These are phyloP conservation scores for Apostichopus leukothele DNA, from an alignment of 53 echinoderm and acorn worm genomes.

Conservation along the genomic window DNA sequence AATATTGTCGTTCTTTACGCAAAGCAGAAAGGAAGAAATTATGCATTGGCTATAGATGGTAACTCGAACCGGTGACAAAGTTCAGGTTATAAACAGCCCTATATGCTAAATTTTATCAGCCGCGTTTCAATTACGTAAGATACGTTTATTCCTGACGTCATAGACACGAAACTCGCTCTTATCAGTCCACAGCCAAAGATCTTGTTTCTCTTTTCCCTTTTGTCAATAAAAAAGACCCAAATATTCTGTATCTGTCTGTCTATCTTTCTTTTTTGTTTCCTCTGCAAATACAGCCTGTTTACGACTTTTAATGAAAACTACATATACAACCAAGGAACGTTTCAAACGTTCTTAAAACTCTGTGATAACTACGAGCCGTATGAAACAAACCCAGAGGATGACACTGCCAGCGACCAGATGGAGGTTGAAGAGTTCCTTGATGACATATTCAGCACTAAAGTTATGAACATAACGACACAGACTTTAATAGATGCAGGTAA, in stretches of 20 bases:
- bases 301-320: neutral
- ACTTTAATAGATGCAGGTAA: conserved; percentile 62
- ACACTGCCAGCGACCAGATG: conserved; percentile 31
- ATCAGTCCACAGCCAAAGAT: no score
- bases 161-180: no score
- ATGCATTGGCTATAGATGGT: no score
- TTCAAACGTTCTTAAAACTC: conserved; percentile 56
- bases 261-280: neutral
- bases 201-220: neutral
- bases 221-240: neutral
- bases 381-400: conserved; percentile 51
- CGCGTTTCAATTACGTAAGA: no score
- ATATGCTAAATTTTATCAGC: no score
- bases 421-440: conserved; percentile 71
- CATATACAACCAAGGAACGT: conserved; percentile 50
- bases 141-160: no score
- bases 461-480: conserved; percentile 62
- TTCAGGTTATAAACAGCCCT: no score
- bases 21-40: no score
- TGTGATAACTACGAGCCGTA: conserved; percentile 70
- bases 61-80: no score
- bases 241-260: neutral
- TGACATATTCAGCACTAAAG: conserved; percentile 62
- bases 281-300: neutral
- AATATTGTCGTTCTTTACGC: no score